Evolutionary conservation across 1,140 invertebrate species (phyloP).

Genomic region (Atopsyche davidsoni): DNA sequence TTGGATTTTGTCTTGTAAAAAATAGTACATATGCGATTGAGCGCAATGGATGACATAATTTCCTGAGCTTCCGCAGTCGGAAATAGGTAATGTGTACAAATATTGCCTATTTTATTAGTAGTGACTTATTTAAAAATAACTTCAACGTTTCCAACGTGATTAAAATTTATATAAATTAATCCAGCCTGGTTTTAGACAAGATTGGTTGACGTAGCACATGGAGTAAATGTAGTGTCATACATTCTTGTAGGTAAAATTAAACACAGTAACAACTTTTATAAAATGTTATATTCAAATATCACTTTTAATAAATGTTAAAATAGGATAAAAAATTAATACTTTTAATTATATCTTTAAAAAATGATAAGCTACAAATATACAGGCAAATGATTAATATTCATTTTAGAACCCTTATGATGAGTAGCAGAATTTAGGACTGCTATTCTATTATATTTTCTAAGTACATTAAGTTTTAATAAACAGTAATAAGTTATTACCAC

Average conservation of each 20-base stretch:
- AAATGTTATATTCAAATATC: neutral
- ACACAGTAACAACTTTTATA: neutral
- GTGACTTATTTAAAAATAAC: too few species aligned
- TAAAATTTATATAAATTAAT: too few species aligned
- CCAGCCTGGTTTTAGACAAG: too few species aligned
- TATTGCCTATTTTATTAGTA: too few species aligned
- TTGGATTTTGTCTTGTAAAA: too few species aligned
- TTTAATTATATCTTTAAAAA: neutral
- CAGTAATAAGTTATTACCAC: neutral
- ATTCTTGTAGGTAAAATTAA: neutral
- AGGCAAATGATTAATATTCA: neutral
- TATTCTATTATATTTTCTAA: neutral
- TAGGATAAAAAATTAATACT: neutral
- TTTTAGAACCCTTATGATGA: too few species aligned
- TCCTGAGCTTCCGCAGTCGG: too few species aligned
- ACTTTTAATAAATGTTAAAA: neutral
- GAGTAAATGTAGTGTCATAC: neutral
- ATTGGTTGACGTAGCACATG: neutral
- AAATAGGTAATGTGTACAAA: too few species aligned
- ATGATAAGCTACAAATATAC: neutral
- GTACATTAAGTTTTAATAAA: neutral
- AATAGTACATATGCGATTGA: too few species aligned
- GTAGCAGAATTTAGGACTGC: too few species aligned
- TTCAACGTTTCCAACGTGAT: too few species aligned
- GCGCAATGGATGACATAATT: too few species aligned